phyloP scores from a whole-genome alignment of 1,140 invertebrate genomes.

The Zophobas morio region DNA sequence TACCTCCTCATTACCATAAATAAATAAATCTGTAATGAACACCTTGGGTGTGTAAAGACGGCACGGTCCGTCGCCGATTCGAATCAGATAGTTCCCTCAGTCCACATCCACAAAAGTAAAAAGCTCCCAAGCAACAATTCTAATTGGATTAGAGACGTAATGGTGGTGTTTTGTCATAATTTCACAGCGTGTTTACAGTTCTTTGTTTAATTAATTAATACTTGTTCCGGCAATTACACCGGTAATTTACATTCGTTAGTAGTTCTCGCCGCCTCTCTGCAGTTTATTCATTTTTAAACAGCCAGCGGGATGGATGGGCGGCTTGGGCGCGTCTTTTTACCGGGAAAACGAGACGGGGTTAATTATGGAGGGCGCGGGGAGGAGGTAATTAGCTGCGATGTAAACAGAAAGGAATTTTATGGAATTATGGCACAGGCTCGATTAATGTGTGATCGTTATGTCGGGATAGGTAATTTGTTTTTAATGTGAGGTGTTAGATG shows the following conservation, averaged over 20 bases:
- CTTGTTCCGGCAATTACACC: slow-evolving; percentile 53
- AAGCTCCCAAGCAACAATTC: slow-evolving; percentile 34
- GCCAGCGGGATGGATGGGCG: not conserved
- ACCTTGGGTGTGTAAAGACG: slow-evolving; percentile 55
- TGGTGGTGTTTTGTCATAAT: slow-evolving; percentile 52
- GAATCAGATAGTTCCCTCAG: slow-evolving; percentile 46
- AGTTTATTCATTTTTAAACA: slow-evolving; percentile 24
- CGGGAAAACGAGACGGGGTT: too few species aligned
- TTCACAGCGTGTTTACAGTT: slow-evolving; percentile 51
- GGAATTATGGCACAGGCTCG: too few species aligned
- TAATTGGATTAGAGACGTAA: slow-evolving; percentile 52
- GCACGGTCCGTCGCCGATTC: slow-evolving; percentile 52
- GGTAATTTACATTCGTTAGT: slow-evolving; percentile 52
- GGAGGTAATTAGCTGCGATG: too few species aligned
- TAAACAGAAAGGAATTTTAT: too few species aligned
- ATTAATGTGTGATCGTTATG: too few species aligned
- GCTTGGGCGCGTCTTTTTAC: not conserved
- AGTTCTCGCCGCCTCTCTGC: slow-evolving; percentile 43
- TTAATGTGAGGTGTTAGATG: too few species aligned
- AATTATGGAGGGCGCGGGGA: too few species aligned
- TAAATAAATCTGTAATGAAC: slow-evolving; percentile 56
- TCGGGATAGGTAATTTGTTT: too few species aligned
- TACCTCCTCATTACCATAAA: slow-evolving; percentile 54
- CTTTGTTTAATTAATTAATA: slow-evolving; percentile 55
- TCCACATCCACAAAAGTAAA: slow-evolving; percentile 2